Evolutionary conservation across 2,888 invertebrate genomes (phyloP), one percentile per base, ranked within the genome.

Genomic region (Pachymerium ferrugineum): DNA sequence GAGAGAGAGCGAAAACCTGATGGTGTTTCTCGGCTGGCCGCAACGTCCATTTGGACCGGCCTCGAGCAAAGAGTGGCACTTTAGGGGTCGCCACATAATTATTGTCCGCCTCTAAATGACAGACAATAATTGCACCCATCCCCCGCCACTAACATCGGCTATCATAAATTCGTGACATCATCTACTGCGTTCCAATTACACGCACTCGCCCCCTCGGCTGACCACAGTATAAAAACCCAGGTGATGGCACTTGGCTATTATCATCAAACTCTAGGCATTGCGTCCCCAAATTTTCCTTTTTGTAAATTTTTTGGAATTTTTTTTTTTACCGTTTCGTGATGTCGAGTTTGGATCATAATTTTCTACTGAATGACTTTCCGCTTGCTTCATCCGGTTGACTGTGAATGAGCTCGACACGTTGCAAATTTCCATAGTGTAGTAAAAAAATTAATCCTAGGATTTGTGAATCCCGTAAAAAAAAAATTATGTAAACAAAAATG

Each of bases 121-220:
- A 31, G 72, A 72, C 72, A 54, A 47, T 72, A 72, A 72, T 72
- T 72, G 72, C 72, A 25, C 47, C 29, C n/a, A 25, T 28, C 25
- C 62, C 62, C 62, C n/a, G 25, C 38, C 28, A n/a, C n/a, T 28
- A 62, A 10, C 62, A 62, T 62, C 25, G n/a, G 12, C 72, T 8
- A 29, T 72, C 72, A 72, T 72, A 72, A 72, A 72, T 72, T 72
- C 47, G 72, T 47, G 72, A 72, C 72, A 72, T 47, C 72, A 72
- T 28, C 72, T 69, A 38, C n/a, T 71, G 35, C 35, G 35, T n/a
- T 33, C 71, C 71, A 71, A 71, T 71, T 71, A 71, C 35, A 31
- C 71, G 35, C 62, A 12, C 62, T 62, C 62, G 19, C 22, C 1
- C 62, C 47, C 25, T 33, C 38, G 35, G 38, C 71, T 35, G 71